Evolutionary conservation across 2,797 vertebrate species (phyloP), one percentile per base, ranked within the genome.

Genomic region (Falco berigora): DNA sequence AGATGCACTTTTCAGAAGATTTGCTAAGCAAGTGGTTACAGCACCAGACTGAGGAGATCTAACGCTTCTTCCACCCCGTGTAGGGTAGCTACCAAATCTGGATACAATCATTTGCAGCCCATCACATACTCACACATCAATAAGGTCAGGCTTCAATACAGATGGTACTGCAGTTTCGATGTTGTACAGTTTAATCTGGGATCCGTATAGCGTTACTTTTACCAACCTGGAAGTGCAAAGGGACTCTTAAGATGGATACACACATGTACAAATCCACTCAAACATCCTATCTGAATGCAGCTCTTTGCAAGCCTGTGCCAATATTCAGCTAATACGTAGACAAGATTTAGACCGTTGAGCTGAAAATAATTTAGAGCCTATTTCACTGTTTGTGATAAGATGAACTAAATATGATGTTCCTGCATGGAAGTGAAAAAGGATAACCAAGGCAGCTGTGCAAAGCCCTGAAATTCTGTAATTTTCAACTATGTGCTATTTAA

Each of bases 81-180:
- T 1, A 32, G 61, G 36, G 9, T 1, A 32, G 61, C n/a, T 6
- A 13, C 22, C 9, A 7, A 21, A 15, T 16, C 3, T 22, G 36
- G 38, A 40, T 3, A 14, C 12, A 5, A 12, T 2, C 22, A 5
- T 18, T 20, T 6, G 46, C 27, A 69, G 47, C 2, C 9, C 3
- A 4, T 6, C 50, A 58, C 46, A 72, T 96, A 99, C 99, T 99
- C 97, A 99, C 99, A 99, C 99, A 59, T 99, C 99, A 20, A 98
- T 99, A 85, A 99, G 99, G 98, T 99, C 99, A 11, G 99, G 99
- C 94, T 99, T 99, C 93, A 99, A 96, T 44, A 99, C 99, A 18
- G 99, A 99, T 49, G 99, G 99, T 92, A 99, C 99, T 4, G 99
- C 99, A 12, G 99, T 99, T 97, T 99, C 99, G 36, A 99, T 98